Conservation (phyloP, 2,888 invertebrate species). For the Campoplex capitator region DNA sequence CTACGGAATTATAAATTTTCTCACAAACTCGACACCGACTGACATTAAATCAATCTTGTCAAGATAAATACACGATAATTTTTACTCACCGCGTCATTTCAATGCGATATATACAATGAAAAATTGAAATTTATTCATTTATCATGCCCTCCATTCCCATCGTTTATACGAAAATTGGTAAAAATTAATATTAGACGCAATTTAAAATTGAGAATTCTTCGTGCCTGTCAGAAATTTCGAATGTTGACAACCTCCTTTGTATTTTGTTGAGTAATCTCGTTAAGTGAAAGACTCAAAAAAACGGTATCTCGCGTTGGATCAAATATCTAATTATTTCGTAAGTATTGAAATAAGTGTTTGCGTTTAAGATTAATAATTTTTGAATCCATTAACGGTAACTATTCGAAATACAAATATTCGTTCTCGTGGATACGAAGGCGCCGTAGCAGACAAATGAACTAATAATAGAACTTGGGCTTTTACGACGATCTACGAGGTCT, state of each 20-base stretch:
- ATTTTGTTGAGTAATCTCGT: background rate
- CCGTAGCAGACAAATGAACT: background rate
- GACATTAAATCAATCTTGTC: constrained; percentile 39
- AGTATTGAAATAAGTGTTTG: background rate
- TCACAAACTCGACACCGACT: constrained; percentile 16
- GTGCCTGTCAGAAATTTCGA: background rate
- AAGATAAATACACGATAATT: constrained; percentile 31
- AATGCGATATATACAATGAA: background rate
- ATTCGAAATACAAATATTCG: background rate
- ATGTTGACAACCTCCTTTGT: background rate
- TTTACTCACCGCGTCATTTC: constrained; percentile 2
- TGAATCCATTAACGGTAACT: background rate
- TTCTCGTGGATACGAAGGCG: background rate
- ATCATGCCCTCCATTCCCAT: background rate
- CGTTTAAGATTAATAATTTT: background rate
- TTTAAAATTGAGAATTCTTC: background rate
- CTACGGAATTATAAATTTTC: constrained; percentile 25
- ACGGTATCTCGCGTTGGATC: background rate
- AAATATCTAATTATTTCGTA: background rate
- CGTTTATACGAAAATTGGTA: background rate
- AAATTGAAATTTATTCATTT: constrained; percentile 17
- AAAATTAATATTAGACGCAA: constrained; percentile 11
- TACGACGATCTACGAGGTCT: background rate
- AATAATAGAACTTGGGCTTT: background rate
- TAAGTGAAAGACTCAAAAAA: background rate